Conservation (phyloP, 2,888 invertebrate species). For the Synergus gifuensis region DNA sequence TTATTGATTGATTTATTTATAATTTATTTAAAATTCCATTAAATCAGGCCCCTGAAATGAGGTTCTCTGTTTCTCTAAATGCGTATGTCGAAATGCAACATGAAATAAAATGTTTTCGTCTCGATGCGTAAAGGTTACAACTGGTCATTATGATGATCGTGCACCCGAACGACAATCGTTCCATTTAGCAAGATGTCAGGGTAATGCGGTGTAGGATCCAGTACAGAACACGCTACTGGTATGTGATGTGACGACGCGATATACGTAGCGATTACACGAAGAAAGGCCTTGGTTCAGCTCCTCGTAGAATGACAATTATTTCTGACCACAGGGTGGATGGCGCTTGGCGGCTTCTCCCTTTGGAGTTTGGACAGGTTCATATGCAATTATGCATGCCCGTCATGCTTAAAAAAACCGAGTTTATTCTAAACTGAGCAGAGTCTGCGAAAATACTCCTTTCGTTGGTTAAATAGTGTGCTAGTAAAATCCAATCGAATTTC, state of each 20-base stretch:
- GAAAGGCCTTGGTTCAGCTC: constrained; percentile 51
- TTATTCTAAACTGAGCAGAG: constrained; percentile 55
- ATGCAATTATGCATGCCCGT: constrained; percentile 68
- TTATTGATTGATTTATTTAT: too few species aligned
- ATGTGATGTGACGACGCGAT: constrained; percentile 17
- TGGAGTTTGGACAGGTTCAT: constrained; percentile 62
- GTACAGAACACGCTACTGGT: not conserved
- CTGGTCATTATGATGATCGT: constrained; percentile 42
- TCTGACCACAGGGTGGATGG: constrained; percentile 72
- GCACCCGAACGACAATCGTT: constrained; percentile 48
- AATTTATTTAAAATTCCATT: too few species aligned
- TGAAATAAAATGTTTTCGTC: constrained; percentile 42
- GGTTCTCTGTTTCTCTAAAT: not conserved
- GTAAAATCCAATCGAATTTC: not conserved
- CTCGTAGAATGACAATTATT: constrained; percentile 73
- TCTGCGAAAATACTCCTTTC: constrained; percentile 49
- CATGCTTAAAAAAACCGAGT: constrained; percentile 58
- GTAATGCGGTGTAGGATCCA: not conserved
- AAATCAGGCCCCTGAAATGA: not conserved
- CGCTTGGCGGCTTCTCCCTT: constrained; percentile 72
- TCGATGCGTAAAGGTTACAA: constrained; percentile 42
- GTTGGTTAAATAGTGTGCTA: not conserved
- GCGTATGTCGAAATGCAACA: not conserved
- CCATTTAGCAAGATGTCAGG: constrained; percentile 42
- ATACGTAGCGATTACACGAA: constrained; percentile 41